These are phyloP conservation scores for Esox lucius DNA, from an alignment of 2,797 vertebrate species.

Conservation along the genomic window DNA sequence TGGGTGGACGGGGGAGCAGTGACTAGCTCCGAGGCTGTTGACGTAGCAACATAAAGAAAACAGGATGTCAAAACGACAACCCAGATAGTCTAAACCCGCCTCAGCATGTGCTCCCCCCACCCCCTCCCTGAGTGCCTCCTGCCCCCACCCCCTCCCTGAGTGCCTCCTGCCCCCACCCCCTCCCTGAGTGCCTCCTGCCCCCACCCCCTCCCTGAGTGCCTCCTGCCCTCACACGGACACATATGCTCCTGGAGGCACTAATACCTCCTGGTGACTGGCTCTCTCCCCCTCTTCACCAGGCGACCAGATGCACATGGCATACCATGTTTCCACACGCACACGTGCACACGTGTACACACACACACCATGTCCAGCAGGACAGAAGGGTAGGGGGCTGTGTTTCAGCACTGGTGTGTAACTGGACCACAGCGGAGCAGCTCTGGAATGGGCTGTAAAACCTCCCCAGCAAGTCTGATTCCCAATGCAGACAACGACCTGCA, in stretches of 20 bases:
- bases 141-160: constrained; percentile 18
- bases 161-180: background rate
- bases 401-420: no score
- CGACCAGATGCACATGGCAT: constrained; percentile 63
- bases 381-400: constrained; percentile 72
- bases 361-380: constrained; percentile 59
- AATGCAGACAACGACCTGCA: constrained; percentile 64
- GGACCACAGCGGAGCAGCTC: constrained; percentile 59
- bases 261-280: constrained; percentile 57
- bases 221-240: constrained; percentile 53
- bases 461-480: constrained; percentile 73
- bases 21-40: constrained; percentile 30
- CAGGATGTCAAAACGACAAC: constrained; percentile 48
- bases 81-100: constrained; percentile 44
- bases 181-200: no score
- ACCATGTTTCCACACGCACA: constrained; percentile 35
- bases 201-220: no score
- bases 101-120: constrained; percentile 31
- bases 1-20: constrained; percentile 17
- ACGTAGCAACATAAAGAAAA: constrained; percentile 40
- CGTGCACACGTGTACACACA: background rate
- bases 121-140: constrained; percentile 18
- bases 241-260: constrained; percentile 63
- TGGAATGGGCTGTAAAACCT: constrained; percentile 70
- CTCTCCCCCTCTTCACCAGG: constrained; percentile 6